These are phyloP conservation scores for Emydoidea blandingii DNA, from an alignment of 2,797 vertebrate species.

Conservation along the genomic window DNA sequence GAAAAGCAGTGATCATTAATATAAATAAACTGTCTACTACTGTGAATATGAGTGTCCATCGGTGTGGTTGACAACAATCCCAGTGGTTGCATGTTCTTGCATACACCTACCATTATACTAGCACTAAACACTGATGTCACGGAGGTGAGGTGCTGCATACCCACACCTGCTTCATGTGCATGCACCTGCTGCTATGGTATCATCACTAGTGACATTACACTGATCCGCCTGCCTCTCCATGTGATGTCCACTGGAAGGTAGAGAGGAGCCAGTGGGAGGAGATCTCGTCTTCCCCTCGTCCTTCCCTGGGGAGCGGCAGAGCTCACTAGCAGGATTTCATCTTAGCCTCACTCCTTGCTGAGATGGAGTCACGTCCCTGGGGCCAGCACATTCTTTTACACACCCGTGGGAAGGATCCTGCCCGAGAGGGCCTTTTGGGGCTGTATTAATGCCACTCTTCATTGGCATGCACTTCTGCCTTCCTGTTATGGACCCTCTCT, in stretches of 20 bases:
- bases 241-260: neutral
- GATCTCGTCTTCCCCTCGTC: accelerated
- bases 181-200: accelerated
- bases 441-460: too few relatives aligned
- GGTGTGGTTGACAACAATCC: neutral
- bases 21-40: too few relatives aligned
- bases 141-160: neutral
- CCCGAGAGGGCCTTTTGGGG: too few relatives aligned
- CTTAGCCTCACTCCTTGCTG: neutral
- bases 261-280: accelerated
- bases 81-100: neutral
- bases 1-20: neutral
- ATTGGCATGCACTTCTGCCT: too few relatives aligned
- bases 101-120: neutral
- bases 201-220: neutral
- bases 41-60: neutral
- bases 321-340: neutral
- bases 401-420: too few relatives aligned
- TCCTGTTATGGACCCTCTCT: too few relatives aligned
- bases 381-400: neutral
- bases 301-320: accelerated
- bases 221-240: neutral
- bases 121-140: neutral
- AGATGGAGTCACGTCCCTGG: neutral
- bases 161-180: neutral